Evolutionary conservation across 2,888 invertebrate species (phyloP), one percentile per base, ranked within the genome.

Genomic region (Cyclophora albipunctata): DNA sequence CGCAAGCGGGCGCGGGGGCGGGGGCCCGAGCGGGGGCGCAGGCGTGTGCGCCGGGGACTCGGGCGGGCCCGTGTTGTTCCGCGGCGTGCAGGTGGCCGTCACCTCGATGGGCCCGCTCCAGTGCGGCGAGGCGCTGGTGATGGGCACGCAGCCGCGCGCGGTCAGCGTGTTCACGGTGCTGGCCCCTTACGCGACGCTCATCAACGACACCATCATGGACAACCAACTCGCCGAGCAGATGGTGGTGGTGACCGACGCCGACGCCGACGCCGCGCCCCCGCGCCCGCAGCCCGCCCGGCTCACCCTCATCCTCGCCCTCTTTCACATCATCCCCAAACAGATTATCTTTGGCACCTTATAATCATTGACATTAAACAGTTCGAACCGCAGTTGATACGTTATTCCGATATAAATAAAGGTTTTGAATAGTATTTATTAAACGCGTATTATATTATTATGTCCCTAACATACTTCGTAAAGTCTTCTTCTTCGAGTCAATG

Each of bases 1-100:
- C 79, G 79, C 52, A 59, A 49, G 45, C 57, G 55, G 34, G 67
- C 84, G 83, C 66, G 77, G 71, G 52, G 62, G 58, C 58, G 63
- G 59, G 47, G 50, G 47, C 45, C 46, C 47, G 35, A 45, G 40
- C 4, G 40, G n/a, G 7, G 54, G 45, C 45, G 48, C 58, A 49
- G 84, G 81, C 54, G 84, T 84, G 51, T 85, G 86, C 74, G 64
- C 81, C 37, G 85, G 86, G 0, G 86, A 85, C 74, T 84, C 84
- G 34, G 86, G 85, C 48, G 86, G 84, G 48, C 84, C 85, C 34
- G 76, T 78, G 52, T 37, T 81, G 49, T 72, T 68, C 58, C 58
- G 59, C 45, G 77, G 76, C 51, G 59, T 54, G 43, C 73, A 69
- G 71, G 71, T 73, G 3, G 52, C 63, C 41, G 52, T 57, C 49